Evolutionary conservation across 53 echinoderm and acorn worm genomes (phyloP).

Genomic region (Echinometra lucunter): DNA sequence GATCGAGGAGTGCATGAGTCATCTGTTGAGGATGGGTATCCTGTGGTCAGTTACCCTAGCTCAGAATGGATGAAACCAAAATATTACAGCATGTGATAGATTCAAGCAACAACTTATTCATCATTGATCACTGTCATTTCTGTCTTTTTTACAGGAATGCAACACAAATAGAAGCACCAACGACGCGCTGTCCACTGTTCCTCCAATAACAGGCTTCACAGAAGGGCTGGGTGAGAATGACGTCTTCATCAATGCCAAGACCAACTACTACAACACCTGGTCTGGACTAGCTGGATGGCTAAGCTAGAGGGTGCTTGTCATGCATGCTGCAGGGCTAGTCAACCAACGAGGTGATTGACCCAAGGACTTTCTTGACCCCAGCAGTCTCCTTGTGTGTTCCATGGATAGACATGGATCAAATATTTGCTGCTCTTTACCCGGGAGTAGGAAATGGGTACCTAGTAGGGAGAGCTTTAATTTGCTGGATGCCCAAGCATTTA

Average conservation of each 20-base stretch:
- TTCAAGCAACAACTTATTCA: neutral
- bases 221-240: conserved; percentile 59
- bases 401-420: neutral
- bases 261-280: conserved; percentile 53
- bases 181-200: conserved; percentile 75
- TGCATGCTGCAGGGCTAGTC: neutral
- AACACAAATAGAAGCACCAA: conserved; percentile 44
- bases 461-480: too few species aligned
- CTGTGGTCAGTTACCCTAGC: too few species aligned
- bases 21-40: too few species aligned
- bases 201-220: conserved; percentile 17
- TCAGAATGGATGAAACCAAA: neutral
- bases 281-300: conserved; percentile 65
- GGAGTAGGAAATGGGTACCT: too few species aligned
- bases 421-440: neutral
- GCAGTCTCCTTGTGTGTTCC: neutral
- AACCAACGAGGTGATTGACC: neutral
- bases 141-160: conserved; percentile 29
- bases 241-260: conserved; percentile 47
- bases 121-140: neutral
- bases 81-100: neutral
- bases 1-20: too few species aligned
- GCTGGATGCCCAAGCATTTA: too few species aligned
- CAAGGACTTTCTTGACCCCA: neutral
- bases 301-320: conserved; percentile 10